phyloP scores from a whole-genome alignment of 1,140 invertebrate genomes.

The Halyomorpha halys region DNA sequence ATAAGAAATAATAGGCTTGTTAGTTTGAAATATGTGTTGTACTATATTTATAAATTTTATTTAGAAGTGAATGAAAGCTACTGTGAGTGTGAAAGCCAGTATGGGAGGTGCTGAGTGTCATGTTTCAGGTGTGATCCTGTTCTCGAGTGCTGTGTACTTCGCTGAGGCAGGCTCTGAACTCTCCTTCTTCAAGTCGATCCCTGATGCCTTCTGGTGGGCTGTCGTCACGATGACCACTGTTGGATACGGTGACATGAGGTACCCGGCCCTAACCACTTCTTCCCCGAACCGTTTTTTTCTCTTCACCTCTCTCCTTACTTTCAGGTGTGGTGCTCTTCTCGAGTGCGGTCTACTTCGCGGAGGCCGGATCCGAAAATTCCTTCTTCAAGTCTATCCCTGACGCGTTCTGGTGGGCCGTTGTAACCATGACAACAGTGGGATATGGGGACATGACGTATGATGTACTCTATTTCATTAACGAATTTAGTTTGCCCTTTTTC shows the following conservation, averaged over 20 bases:
- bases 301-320: slow-evolving; percentile 35
- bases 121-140: slow-evolving; percentile 94
- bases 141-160: slow-evolving; percentile 98
- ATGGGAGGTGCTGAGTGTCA: too few relatives aligned
- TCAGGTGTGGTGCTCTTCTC: slow-evolving; percentile 96
- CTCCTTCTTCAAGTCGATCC: slow-evolving; percentile 98
- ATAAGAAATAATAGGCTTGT: too few relatives aligned
- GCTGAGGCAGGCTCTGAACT: slow-evolving; percentile 94
- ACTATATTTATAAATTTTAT: too few relatives aligned
- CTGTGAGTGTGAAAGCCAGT: too few relatives aligned
- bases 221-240: slow-evolving; percentile 98
- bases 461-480: slow-evolving; percentile 57
- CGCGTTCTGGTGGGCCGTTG: slow-evolving; percentile 93
- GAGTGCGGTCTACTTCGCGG: slow-evolving; percentile 96
- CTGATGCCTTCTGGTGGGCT: slow-evolving; percentile 97
- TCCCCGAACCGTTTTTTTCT: slow-evolving; percentile 30
- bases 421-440: slow-evolving; percentile 93
- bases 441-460: slow-evolving; percentile 99
- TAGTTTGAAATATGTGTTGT: too few relatives aligned
- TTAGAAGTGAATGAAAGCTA: too few relatives aligned
- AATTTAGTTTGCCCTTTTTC: slow-evolving; percentile 39
- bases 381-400: slow-evolving; percentile 97
- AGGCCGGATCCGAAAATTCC: slow-evolving; percentile 88
- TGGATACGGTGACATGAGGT: slow-evolving; percentile 97
- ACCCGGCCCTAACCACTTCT: slow-evolving; percentile 41